Evolutionary conservation across 2,113 vertebrate species (phyloP).

Genomic region (Trachemys scripta): DNA sequence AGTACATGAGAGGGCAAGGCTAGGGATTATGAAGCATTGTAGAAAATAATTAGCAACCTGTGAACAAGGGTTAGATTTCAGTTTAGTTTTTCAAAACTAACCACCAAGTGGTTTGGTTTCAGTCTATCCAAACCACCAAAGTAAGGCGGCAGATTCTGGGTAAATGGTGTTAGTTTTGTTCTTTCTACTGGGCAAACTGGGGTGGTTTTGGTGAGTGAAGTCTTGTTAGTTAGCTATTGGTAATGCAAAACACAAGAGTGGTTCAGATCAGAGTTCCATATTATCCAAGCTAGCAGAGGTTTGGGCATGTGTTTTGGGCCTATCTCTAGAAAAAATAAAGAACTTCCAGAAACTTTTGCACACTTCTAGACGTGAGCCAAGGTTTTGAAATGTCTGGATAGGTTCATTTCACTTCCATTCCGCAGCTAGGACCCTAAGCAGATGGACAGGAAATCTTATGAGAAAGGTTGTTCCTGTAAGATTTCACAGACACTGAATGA

Average conservation of each 20-base stretch:
- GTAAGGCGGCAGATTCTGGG: fast-evolving
- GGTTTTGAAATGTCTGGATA: slow-evolving; percentile 35
- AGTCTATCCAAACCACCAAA: not conserved
- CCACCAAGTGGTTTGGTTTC: not conserved
- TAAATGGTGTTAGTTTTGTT: not conserved
- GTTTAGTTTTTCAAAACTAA: not conserved
- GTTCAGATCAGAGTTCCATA: not conserved
- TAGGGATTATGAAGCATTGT: not conserved
- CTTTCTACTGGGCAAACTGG: not conserved
- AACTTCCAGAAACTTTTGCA: slow-evolving; percentile 38
- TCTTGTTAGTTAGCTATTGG: not conserved
- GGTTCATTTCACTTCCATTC: not conserved
- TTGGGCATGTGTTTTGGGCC: not conserved
- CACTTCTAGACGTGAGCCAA: slow-evolving; percentile 9
- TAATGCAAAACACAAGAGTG: not conserved
- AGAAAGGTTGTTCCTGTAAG: slow-evolving; percentile 18
- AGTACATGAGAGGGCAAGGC: not conserved
- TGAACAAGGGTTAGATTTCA: not conserved
- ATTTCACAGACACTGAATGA: slow-evolving; percentile 44
- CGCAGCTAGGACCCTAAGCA: slow-evolving; percentile 4
- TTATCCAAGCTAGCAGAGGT: not conserved
- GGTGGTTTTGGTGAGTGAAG: not conserved
- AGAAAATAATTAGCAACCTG: not conserved
- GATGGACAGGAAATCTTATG: slow-evolving; percentile 30
- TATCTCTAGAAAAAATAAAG: slow-evolving; percentile 24